These are phyloP conservation scores for Eupithecia pulchellata DNA, from an alignment of 2,888 invertebrate genomes.

Conservation along the genomic window DNA sequence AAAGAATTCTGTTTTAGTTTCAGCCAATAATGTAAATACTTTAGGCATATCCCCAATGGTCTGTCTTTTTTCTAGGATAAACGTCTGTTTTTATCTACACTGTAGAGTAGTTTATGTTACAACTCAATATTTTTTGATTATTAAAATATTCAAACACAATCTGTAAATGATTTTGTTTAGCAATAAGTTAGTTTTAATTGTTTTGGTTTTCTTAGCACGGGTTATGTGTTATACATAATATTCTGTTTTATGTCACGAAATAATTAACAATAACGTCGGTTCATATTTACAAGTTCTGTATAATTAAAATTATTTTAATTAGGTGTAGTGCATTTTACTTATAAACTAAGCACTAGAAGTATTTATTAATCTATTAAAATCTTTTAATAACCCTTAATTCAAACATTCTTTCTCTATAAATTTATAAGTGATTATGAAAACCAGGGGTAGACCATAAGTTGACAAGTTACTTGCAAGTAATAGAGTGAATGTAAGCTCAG, in stretches of 20 bases:
- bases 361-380: background rate
- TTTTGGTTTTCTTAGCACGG: constrained; percentile 5
- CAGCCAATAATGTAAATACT: constrained; percentile 9
- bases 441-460: constrained; percentile 37
- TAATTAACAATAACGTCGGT: background rate
- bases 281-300: background rate
- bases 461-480: constrained; percentile 40
- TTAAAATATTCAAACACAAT: constrained; percentile 4
- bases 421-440: constrained; percentile 16
- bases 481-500: constrained; percentile 43
- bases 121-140: background rate
- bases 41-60: background rate
- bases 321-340: background rate
- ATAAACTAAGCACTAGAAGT: background rate
- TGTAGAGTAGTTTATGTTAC: background rate
- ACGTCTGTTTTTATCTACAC: background rate
- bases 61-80: background rate
- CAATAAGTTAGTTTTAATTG: constrained; percentile 16
- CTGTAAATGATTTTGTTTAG: constrained; percentile 15
- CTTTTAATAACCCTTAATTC: background rate
- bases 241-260: background rate
- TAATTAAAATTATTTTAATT: background rate
- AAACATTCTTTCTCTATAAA: background rate
- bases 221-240: constrained; percentile 8
- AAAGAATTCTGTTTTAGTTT: constrained; percentile 12